A percentile compares a stretch with the other conserved stretches of the same genome.
Conservation (phyloP, 2,888 invertebrate genomes). For the Synanthedon andrenaeformis region DNA sequence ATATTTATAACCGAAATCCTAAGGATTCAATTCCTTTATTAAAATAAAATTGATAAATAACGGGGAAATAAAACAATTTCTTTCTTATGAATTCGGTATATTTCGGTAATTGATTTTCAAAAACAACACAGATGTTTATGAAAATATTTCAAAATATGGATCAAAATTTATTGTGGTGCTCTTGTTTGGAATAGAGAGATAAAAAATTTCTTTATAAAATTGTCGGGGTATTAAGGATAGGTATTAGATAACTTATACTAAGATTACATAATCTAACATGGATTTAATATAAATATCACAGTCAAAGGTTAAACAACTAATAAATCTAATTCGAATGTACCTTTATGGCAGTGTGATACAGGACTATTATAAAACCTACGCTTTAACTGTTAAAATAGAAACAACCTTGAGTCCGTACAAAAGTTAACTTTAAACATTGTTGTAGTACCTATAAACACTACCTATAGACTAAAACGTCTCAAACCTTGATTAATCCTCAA, state of each 20-base stretch:
- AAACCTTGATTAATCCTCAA: background rate
- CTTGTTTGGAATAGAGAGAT: constrained; percentile 11
- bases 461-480: background rate
- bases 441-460: background rate
- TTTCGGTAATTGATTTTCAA: constrained; percentile 33
- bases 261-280: constrained; percentile 56
- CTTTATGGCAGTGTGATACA: constrained; percentile 60
- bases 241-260: constrained; percentile 20
- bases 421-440: constrained; percentile 14
- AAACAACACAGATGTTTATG: constrained; percentile 45
- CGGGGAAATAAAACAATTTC: constrained; percentile 19
- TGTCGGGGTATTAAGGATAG: background rate
- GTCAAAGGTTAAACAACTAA: constrained; percentile 67
- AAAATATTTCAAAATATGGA: constrained; percentile 36
- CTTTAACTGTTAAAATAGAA: constrained; percentile 24
- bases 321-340: constrained; percentile 39
- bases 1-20: background rate
- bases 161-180: constrained; percentile 15
- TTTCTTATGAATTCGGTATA: constrained; percentile 44
- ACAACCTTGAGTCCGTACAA: constrained; percentile 29
- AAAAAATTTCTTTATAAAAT: constrained; percentile 10
- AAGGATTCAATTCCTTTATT: background rate
- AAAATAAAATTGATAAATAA: background rate
- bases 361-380: constrained; percentile 26
- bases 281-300: constrained; percentile 69